Evolutionary conservation across 2,888 invertebrate genomes (phyloP), one percentile per base, ranked within the genome.

Genomic region (Lissonota sp.): DNA sequence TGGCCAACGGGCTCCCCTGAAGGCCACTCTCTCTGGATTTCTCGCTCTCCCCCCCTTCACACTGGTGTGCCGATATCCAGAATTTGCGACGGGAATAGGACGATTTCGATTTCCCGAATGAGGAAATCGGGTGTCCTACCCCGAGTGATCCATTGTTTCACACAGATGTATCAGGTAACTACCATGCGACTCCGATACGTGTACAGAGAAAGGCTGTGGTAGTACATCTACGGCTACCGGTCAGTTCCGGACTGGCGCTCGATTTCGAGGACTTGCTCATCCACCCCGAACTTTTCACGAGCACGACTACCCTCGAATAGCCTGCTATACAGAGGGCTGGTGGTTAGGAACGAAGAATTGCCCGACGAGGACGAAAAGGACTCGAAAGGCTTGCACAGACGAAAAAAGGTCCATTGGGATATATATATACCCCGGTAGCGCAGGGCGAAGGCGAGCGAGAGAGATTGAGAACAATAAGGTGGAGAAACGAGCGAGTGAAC

Each of bases 21-120:
- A 69, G 71, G 88, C 86, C 88, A 88, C 87, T 88, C 86, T 87
- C 88, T 85, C 83, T 90, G 85, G 60, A 87, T 89, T 86, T 84
- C 39, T 8, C 51, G 14, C 77, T 80, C 84, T 76, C 82, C 79
- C 66, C 63, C 62, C 53, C 70, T 42, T 63, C 62, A 57, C 62
- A 44, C 63, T 39, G 39, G 16, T 44, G 57, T 60, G 49, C 72
- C 62, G 37, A 40, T 70, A 67, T 58, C 77, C 73, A 70, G 76
- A 39, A 69, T 76, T 76, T 78, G 80, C 73, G 73, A 74, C 76
- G 71, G 76, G 80, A 81, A 74, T 83, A 83, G 84, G 80, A 83
- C 83, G 84, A 80, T 87, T 87, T 86, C 87, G 85, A 86, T 86
- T 85, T 85, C 79, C 82, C 82, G 51, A 83, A 84, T 74, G 80